Base-by-base conservation (phyloP, 2,113 vertebrate genomes). In the Pao palembangensis region DNA sequence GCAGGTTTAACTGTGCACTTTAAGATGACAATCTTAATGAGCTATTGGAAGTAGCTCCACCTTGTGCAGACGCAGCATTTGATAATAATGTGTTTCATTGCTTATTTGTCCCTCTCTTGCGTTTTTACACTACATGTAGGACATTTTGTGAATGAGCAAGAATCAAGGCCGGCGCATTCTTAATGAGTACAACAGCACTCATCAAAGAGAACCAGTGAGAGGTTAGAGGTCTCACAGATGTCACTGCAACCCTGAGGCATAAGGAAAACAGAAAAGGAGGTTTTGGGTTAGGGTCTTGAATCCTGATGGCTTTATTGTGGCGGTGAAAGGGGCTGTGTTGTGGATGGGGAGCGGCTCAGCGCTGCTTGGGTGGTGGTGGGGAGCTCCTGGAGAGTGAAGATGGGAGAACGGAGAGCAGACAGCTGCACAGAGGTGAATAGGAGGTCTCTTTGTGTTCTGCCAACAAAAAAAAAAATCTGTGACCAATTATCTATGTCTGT, bases 401-500 rank as follows among this genome's bases (percentile, higher is more conserved):
- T 69, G 76, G 73, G 65, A 75, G 80, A 76, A 72, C 77, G 71
- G 78, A 78, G 82, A 66, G 68, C 62, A 70, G 84, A 88, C 90
- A 91, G 90, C 89, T 90, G 89, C 79, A 51, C 69, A 61, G 67
- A 78, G 80, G 67, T 88, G 89, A 90, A 93, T 91, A 92, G 87
- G 87, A 86, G 84, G 83, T 89, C 79, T 81, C 84, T 90, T 92
- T 91, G 90, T 91, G 78, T 84, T 71, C 81, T 81, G 75, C 87
- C 84, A 84, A 85, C 75, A 38, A 11, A 90, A 78, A 90, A 91
- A 91, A 78, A 90, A 91, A 91, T 91, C 86, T 93, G 91, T 86
- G 87, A 90, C 88, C 89, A 90, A 91, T 92, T 92, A 92, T 91
- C 84, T 89, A 72, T 87, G 85, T 89, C 89, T 89, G 81, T 87